phyloP scores from a whole-genome alignment of 37 sponge, comb jelly and placozoan species.

The Eunapius fragilis region DNA sequence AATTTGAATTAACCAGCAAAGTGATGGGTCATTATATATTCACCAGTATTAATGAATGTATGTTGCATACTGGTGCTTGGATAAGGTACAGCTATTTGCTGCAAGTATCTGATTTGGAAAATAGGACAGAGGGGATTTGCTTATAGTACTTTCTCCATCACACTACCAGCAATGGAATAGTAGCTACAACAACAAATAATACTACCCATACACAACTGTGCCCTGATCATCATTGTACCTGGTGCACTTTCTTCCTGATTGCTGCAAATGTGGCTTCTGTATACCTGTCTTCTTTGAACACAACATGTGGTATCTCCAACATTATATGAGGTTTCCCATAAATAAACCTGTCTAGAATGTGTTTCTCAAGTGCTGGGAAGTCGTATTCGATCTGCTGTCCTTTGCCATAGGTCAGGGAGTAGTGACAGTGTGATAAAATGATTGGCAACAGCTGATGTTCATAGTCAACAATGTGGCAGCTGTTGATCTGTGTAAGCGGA shows the following conservation, averaged over 20 bases:
- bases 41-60: too few relatives aligned
- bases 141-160: too few relatives aligned
- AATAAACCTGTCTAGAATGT: slow-evolving; percentile 64
- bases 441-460: slow-evolving; percentile 56
- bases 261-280: slow-evolving; percentile 31
- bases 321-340: slow-evolving; percentile 67
- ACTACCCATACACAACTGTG: too few relatives aligned
- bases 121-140: too few relatives aligned
- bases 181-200: too few relatives aligned
- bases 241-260: slow-evolving; percentile 25
- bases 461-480: slow-evolving; percentile 62
- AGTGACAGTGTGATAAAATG: slow-evolving; percentile 70
- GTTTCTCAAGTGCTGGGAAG: slow-evolving; percentile 68
- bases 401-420: slow-evolving; percentile 57
- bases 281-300: slow-evolving; percentile 44
- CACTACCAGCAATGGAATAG: too few relatives aligned
- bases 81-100: too few relatives aligned
- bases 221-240: too few relatives aligned
- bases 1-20: too few relatives aligned
- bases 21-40: too few relatives aligned
- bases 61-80: too few relatives aligned
- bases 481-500: slow-evolving; percentile 45
- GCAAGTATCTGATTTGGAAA: too few relatives aligned
- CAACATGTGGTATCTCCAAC: slow-evolving; percentile 39
- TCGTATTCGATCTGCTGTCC: slow-evolving; percentile 62